A percentile compares a stretch with the other conserved stretches of the same genome.
These are phyloP conservation scores for Aegithalos caudatus DNA, from an alignment of 2,113 vertebrate species.

Conservation along the genomic window DNA sequence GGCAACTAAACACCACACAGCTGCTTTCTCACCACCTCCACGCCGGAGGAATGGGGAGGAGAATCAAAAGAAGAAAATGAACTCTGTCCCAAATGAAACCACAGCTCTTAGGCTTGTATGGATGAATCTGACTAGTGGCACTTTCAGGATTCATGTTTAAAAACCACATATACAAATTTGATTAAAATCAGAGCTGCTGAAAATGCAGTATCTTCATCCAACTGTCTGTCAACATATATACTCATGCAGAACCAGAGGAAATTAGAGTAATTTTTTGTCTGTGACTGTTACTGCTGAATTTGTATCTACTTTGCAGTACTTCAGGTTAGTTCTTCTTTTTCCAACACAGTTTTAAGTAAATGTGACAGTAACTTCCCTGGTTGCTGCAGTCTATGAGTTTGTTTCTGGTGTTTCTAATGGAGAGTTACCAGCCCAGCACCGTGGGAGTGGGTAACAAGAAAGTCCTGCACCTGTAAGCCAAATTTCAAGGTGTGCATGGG, in stretches of 20 bases:
- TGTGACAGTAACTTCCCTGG: neutral
- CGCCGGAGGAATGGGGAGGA: neutral
- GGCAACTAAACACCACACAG: neutral
- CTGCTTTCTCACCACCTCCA: neutral
- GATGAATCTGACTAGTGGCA: neutral
- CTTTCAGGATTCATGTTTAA: neutral
- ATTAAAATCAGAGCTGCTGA: neutral
- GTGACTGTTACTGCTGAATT: neutral
- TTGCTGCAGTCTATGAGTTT: neutral
- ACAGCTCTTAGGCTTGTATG: neutral
- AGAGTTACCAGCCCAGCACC: neutral
- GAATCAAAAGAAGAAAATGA: neutral
- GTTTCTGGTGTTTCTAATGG: neutral
- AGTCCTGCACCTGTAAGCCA: neutral
- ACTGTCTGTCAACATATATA: neutral
- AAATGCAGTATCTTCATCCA: neutral
- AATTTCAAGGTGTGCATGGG: neutral
- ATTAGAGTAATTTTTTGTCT: neutral
- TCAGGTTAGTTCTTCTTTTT: neutral
- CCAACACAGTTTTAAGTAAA: neutral
- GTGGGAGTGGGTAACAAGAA: neutral
- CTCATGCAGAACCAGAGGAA: neutral
- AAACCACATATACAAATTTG: neutral
- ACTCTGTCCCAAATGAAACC: neutral
- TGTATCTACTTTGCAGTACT: neutral